Percentiles rank a stretch among this genome's conserved stretches.
Conservation (phyloP, 2,888 invertebrate species). For the Adelognathus sp. region DNA sequence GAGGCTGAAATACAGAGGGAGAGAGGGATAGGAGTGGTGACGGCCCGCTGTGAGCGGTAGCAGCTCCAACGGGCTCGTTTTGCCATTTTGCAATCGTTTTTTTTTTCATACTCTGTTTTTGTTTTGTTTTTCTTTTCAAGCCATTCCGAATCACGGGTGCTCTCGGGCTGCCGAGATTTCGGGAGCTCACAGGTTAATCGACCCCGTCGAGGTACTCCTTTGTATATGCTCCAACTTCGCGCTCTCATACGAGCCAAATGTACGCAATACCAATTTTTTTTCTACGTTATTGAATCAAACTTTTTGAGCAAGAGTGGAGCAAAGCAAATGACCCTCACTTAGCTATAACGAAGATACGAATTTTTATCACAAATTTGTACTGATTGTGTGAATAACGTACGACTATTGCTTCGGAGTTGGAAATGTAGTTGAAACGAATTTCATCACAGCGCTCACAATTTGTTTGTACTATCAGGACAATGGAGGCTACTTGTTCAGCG, state of each 20-base stretch:
- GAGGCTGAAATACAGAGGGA: background rate
- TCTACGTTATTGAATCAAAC: too few species aligned
- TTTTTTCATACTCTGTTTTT: background rate
- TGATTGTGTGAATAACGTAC: too few species aligned
- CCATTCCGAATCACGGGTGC: background rate
- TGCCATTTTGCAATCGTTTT: background rate
- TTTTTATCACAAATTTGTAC: too few species aligned
- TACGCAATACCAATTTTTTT: too few species aligned
- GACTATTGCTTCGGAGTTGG: too few species aligned
- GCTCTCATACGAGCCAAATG: background rate
- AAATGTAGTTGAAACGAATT: too few species aligned
- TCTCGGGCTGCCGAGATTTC: background rate
- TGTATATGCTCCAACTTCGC: background rate
- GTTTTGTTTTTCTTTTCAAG: background rate
- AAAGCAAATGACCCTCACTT: too few species aligned
- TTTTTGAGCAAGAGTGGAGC: too few species aligned
- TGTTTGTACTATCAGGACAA: too few species aligned
- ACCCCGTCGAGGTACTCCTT: background rate
- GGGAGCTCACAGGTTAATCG: background rate
- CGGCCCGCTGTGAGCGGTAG: slow-evolving; percentile 1
- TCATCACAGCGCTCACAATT: too few species aligned
- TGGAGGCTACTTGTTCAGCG: too few species aligned
- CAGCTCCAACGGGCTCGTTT: background rate
- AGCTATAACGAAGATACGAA: too few species aligned
- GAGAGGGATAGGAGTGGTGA: background rate